Base-by-base conservation (phyloP, 2,113 vertebrate genomes). In the Sylvietta virens region DNA sequence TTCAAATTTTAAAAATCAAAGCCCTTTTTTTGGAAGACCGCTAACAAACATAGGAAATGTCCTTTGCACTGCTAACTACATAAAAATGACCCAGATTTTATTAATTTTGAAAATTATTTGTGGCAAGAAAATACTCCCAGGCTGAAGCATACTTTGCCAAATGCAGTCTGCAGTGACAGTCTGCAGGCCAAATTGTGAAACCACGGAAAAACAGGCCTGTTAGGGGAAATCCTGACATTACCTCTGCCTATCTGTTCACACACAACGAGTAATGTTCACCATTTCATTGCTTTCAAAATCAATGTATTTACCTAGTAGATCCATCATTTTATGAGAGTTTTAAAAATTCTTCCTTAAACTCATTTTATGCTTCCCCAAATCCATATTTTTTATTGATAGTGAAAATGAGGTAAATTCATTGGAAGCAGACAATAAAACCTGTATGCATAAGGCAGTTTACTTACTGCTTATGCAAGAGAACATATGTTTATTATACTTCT, bases 351-450 rank as follows among this genome's bases (percentile, higher is more conserved):
- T 83, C 60, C 67, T 93, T 88, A 70, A 87, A 67, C 44, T 87
- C 56, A 83, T 65, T 95, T 90, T 83, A 74, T 83, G 18, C 58
- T 56, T 90, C 53, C 80, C n/a, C 53, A 92, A 64, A 95, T 84
- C 81, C 37, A 72, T 96, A 79, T 74, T 90, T 81, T 95, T 96
- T 97, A 96, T 94, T 89, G 91, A 61, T 27, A 79, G n/a, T 67
- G 77, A 94, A 91, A 92, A 79, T 89, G n/a, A 95, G 65, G 77
- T 70, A 90, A 74, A 89, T 62, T 64, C 72, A 53, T 87, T 92
- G 40, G 15, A 84, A 79, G 15, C 73, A 88, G 58, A n/a, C 87
- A 77, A 42, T 90, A 96, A 95, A 91, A 51, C 26, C 51, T n/a
- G 26, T 37, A 67, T 86, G 51, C 57, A 45, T 35, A 45, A 54